Evolutionary conservation across 2,797 vertebrate species (phyloP).

Genomic region (Eulemur albifrons): DNA sequence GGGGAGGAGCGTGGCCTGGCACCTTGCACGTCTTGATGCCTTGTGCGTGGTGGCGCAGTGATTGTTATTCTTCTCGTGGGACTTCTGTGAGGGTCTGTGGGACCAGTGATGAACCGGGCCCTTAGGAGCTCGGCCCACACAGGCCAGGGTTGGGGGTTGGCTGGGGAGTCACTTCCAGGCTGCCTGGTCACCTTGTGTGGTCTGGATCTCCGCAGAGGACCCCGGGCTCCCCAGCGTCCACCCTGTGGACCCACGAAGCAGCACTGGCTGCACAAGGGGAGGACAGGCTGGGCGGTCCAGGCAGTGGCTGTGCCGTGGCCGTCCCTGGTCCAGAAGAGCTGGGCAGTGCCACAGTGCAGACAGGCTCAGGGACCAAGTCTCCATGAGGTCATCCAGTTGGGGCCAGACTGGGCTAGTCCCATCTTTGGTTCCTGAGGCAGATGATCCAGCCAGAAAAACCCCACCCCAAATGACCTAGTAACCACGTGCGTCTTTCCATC

Average conservation of each 20-base stretch:
- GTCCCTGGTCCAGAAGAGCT: background rate
- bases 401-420: background rate
- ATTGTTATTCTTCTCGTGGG: background rate
- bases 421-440: background rate
- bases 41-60: background rate
- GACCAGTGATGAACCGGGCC: background rate
- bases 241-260: too few relatives aligned
- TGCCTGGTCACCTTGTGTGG: background rate
- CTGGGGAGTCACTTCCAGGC: background rate
- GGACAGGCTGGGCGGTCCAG: background rate
- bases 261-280: too few relatives aligned
- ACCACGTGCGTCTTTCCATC: slow-evolving; percentile 48
- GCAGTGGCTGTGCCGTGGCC: too few relatives aligned
- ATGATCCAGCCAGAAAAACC: background rate
- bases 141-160: background rate
- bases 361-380: background rate
- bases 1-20: background rate
- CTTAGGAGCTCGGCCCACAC: background rate
- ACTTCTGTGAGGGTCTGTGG: background rate
- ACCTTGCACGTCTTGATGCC: fast-evolving
- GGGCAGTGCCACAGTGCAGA: background rate
- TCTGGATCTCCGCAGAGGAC: background rate
- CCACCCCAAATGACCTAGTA: background rate
- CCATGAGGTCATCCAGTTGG: background rate
- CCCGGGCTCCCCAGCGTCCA: too few relatives aligned